These are phyloP conservation scores for Turdus rufiventris DNA, from an alignment of 2,113 vertebrate genomes.

Conservation along the genomic window DNA sequence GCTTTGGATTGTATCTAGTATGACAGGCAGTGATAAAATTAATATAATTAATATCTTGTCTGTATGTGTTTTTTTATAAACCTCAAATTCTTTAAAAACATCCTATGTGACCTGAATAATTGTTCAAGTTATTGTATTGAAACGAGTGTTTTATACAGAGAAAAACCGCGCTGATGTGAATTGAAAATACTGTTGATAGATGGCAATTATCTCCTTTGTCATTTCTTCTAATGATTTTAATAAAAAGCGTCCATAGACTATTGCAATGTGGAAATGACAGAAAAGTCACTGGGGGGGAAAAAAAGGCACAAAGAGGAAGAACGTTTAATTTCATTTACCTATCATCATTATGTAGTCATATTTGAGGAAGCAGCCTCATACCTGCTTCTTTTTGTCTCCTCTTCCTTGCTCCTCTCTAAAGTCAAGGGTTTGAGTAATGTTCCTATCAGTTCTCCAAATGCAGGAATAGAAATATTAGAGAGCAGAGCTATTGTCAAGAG, in stretches of 20 bases:
- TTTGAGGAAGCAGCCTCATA: neutral
- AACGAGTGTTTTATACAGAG: neutral
- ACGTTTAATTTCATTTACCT: neutral
- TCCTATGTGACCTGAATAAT: neutral
- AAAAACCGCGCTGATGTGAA: neutral
- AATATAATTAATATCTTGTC: neutral
- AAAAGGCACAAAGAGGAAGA: neutral
- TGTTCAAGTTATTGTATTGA: neutral
- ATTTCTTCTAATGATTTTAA: neutral
- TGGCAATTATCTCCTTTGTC: neutral
- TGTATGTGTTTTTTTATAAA: neutral
- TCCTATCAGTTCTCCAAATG: neutral
- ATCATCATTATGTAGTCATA: neutral
- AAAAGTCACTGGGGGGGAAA: neutral
- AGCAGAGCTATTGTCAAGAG: neutral
- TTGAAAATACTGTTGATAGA: neutral
- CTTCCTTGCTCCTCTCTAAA: neutral
- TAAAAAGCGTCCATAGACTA: neutral
- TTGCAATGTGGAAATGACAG: neutral
- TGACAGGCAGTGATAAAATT: conserved; percentile 15
- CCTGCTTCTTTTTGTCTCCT: neutral
- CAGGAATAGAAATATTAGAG: neutral
- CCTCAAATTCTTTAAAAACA: neutral
- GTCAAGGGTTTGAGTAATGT: neutral
- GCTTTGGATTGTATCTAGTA: neutral